phyloP scores from a whole-genome alignment of 2,113 vertebrate species.

The Aptenodytes patagonicus region DNA sequence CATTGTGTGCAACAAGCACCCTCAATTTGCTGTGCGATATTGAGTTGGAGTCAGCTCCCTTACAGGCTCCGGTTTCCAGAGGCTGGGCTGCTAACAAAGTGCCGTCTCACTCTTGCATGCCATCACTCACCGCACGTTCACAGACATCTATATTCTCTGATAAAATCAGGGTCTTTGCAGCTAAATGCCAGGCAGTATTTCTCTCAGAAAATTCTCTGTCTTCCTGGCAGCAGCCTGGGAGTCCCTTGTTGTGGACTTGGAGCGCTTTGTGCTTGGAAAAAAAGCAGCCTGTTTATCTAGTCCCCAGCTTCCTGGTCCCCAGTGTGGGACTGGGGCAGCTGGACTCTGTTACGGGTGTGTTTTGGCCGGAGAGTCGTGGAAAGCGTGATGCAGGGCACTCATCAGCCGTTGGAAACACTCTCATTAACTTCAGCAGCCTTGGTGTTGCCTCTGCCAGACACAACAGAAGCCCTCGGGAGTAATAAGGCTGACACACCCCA shows the following conservation, averaged over 20 bases:
- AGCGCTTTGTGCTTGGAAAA: background rate
- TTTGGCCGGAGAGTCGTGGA: background rate
- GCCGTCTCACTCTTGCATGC: background rate
- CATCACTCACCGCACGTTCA: background rate
- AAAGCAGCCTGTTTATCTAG: background rate
- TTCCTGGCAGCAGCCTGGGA: background rate
- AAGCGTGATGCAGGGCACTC: background rate
- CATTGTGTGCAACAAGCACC: constrained; percentile 41
- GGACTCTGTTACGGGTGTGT: background rate
- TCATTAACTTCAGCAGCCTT: background rate
- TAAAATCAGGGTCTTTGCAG: constrained; percentile 1
- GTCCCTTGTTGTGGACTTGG: accelerated
- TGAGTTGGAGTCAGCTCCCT: background rate
- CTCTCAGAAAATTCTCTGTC: background rate
- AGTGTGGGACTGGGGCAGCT: background rate
- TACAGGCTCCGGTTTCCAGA: background rate
- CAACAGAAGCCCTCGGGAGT: background rate
- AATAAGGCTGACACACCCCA: constrained; percentile 48
- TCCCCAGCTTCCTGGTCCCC: background rate
- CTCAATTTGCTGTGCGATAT: constrained; percentile 15
- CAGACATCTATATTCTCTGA: background rate
- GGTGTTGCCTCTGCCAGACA: background rate
- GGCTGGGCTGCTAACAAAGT: background rate
- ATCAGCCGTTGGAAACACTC: background rate
- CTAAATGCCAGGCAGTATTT: background rate